Evolutionary conservation across 2,888 invertebrate genomes (phyloP).

Genomic region (Hypomecis atomaria): DNA sequence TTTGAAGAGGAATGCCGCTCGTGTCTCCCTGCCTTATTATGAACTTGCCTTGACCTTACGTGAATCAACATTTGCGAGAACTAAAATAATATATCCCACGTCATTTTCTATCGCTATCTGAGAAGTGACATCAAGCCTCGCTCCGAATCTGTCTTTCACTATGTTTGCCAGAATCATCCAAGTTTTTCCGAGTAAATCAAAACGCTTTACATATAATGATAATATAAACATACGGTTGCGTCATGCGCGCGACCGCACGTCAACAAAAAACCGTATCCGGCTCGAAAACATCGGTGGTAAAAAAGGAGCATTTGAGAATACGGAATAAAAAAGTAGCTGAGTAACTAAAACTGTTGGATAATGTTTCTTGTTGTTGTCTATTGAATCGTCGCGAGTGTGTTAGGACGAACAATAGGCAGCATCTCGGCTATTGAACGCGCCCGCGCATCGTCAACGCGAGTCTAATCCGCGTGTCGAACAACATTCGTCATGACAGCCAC

Average conservation of each 20-base stretch:
- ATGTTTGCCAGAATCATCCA: constrained; percentile 19
- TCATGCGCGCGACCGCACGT: constrained; percentile 61
- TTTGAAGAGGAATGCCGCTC: constrained; percentile 54
- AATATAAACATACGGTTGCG: constrained; percentile 68
- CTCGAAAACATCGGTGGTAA: constrained; percentile 62
- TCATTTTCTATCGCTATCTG: constrained; percentile 29
- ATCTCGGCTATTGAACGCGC: constrained; percentile 60
- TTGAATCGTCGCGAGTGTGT: constrained; percentile 62
- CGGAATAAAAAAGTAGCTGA: constrained; percentile 23
- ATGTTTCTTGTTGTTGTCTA: constrained; percentile 57
- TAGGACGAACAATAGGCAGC: constrained; percentile 65
- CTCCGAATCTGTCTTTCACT: constrained; percentile 18
- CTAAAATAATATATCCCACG: constrained; percentile 29
- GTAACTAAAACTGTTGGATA: constrained; percentile 39
- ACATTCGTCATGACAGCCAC: constrained; percentile 50
- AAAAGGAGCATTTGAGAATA: constrained; percentile 52
- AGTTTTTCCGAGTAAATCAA: constrained; percentile 50
- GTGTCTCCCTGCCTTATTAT: constrained; percentile 39
- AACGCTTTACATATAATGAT: constrained; percentile 58
- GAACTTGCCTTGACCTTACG: constrained; percentile 51
- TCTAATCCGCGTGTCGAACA: constrained; percentile 57
- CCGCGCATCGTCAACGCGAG: constrained; percentile 52
- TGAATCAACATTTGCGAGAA: constrained; percentile 37
- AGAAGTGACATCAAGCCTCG: constrained; percentile 29
- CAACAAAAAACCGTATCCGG: constrained; percentile 74